Percentiles rank a stretch among this genome's conserved stretches.
phyloP scores from a whole-genome alignment of 2,888 invertebrate species.

The Patella pellucida region DNA sequence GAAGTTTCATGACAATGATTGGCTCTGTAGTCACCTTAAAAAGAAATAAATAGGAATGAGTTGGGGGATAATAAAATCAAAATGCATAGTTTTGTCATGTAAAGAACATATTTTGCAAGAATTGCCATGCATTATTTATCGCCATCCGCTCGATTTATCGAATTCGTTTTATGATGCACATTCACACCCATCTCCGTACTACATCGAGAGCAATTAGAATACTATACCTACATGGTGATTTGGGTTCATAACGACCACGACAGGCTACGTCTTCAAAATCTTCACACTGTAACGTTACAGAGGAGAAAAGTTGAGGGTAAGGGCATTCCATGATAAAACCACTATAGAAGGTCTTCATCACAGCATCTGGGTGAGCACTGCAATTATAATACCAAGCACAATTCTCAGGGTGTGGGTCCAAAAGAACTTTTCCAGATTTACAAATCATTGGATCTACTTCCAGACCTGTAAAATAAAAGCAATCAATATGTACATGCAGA shows the following conservation, averaged over 20 bases:
- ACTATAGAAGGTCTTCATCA: conserved; percentile 37
- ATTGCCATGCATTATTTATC: too few relatives aligned
- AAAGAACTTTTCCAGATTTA: too few relatives aligned
- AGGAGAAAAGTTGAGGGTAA: conserved; percentile 54
- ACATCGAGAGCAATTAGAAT: not conserved
- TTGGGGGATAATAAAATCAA: too few relatives aligned
- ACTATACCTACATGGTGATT: conserved; percentile 46
- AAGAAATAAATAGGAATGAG: not conserved
- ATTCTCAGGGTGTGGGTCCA: conserved; percentile 47
- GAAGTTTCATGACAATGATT: conserved; percentile 42
- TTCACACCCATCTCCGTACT: too few relatives aligned
- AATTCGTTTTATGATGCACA: too few relatives aligned
- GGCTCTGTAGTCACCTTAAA: conserved; percentile 46
- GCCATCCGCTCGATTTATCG: too few relatives aligned
- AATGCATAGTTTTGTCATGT: too few relatives aligned
- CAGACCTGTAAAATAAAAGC: too few relatives aligned
- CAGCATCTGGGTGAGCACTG: conserved; percentile 36
- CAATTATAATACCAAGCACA: conserved; percentile 61
- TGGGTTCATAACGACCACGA: conserved; percentile 42
- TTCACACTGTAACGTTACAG: conserved; percentile 45
- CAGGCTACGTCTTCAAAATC: conserved; percentile 55
- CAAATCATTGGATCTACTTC: too few relatives aligned
- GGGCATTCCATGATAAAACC: conserved; percentile 47
- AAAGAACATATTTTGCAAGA: too few relatives aligned
- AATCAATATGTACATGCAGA: too few relatives aligned